Conservation (phyloP, 2,888 invertebrate genomes). For the Megalurothrips usitatus region DNA sequence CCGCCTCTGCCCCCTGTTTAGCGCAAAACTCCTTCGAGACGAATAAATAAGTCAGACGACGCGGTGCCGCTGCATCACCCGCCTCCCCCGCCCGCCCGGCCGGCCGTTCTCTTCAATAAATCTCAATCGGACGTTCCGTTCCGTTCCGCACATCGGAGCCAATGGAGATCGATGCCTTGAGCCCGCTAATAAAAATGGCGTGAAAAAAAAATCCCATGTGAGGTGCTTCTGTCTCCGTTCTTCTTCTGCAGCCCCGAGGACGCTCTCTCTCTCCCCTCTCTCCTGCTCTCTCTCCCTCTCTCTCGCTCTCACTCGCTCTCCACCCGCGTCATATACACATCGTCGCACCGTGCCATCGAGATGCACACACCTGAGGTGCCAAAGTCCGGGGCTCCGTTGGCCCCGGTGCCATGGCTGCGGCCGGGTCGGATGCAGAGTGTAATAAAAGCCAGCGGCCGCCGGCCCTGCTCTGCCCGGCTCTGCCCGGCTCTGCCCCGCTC, state of each 20-base stretch:
- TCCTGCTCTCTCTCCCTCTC: constrained; percentile 12
- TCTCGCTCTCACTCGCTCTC: background rate
- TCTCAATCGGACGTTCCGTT: background rate
- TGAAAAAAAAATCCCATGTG: no score
- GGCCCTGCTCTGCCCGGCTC: background rate
- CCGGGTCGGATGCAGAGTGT: background rate
- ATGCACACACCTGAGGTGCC: no score
- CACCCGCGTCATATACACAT: background rate
- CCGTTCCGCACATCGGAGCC: no score
- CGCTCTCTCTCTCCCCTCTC: background rate
- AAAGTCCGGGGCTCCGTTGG: no score
- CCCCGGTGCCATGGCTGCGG: background rate
- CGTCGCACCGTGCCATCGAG: no score
- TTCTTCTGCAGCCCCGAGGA: no score
- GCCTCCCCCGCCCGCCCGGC: background rate
- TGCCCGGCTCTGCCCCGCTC: background rate
- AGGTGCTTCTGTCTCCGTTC: no score
- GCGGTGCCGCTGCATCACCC: background rate
- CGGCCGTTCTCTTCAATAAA: background rate
- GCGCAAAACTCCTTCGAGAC: constrained; percentile 5
- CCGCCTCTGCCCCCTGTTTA: background rate
- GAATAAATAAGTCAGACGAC: background rate
- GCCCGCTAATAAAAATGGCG: no score
- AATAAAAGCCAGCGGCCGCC: background rate
- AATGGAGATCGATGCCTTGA: no score